Evolutionary conservation across 2,888 invertebrate genomes (phyloP).

Genomic region (Himalopsyche anomala): DNA sequence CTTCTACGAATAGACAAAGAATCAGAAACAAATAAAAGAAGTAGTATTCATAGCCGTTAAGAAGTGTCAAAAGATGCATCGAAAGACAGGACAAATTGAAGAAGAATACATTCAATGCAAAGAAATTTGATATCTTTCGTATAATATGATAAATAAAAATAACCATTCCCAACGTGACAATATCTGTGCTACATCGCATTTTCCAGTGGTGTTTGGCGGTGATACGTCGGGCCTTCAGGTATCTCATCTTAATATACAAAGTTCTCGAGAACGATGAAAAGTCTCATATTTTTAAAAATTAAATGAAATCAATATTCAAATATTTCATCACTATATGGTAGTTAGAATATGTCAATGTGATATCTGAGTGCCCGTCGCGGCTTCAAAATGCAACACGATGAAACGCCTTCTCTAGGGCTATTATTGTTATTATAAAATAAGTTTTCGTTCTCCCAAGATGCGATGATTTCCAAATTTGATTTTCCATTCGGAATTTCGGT

Average conservation of each 20-base stretch:
- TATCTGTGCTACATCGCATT: constrained; percentile 28
- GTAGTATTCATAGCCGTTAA: background rate
- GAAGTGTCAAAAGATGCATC: constrained; percentile 7
- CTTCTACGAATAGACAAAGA: background rate
- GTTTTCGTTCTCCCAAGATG: constrained; percentile 31
- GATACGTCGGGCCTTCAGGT: background rate
- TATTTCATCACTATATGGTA: too few species aligned
- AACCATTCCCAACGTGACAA: constrained; percentile 29
- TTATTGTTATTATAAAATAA: constrained; percentile 8
- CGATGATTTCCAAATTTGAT: constrained; percentile 3
- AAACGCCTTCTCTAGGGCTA: constrained; percentile 10
- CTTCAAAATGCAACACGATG: constrained; percentile 22
- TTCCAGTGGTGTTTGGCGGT: constrained; percentile 19
- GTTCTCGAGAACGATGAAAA: background rate
- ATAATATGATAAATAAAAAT: background rate
- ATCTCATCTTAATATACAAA: background rate
- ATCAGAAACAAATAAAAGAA: background rate
- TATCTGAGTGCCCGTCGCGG: background rate
- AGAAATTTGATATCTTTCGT: background rate
- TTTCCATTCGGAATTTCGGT: constrained; percentile 26
- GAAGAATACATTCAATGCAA: background rate
- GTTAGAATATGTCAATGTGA: background rate
- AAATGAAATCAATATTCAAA: background rate
- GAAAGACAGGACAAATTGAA: background rate
- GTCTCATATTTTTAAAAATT: background rate